phyloP scores from a whole-genome alignment of 2,113 vertebrate species.

The Ancistrus triradiatus region DNA sequence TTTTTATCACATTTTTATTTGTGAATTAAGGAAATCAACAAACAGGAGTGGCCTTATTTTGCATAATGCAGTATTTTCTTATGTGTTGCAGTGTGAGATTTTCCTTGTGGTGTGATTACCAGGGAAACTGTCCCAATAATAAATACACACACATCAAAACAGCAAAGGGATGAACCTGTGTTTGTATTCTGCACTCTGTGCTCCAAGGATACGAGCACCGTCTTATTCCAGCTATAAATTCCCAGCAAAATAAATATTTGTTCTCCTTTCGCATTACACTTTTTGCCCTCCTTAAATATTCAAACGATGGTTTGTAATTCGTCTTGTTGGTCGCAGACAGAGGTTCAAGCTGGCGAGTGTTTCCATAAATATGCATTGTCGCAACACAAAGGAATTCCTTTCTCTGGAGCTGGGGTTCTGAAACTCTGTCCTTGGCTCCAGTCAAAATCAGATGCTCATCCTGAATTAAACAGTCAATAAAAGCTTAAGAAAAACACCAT shows the following conservation, averaged over 20 bases:
- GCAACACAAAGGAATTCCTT: conserved; percentile 42
- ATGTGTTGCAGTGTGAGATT: too few relatives aligned
- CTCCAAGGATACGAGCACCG: conserved; percentile 60
- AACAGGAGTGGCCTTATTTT: too few relatives aligned
- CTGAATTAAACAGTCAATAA: too few relatives aligned
- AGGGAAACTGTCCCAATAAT: too few relatives aligned
- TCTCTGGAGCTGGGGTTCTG: too few relatives aligned
- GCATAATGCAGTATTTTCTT: too few relatives aligned
- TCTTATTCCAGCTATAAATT: conserved; percentile 62
- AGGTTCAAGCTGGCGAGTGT: conserved; percentile 35
- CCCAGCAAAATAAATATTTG: conserved; percentile 66
- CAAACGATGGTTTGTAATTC: conserved; percentile 56
- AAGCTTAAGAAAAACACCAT: too few relatives aligned
- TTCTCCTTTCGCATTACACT: conserved; percentile 52
- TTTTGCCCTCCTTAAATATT: conserved; percentile 60
- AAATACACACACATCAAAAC: background rate
- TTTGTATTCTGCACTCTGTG: conserved; percentile 56
- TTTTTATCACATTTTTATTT: too few relatives aligned
- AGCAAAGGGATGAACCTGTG: conserved; percentile 33
- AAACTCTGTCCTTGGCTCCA: too few relatives aligned
- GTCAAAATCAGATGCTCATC: too few relatives aligned
- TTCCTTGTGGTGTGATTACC: too few relatives aligned
- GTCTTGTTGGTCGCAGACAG: conserved; percentile 36
- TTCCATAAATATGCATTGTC: conserved; percentile 38
- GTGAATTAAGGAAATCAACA: too few relatives aligned